A percentile compares a stretch with the other conserved stretches of the same genome.
phyloP scores from a whole-genome alignment of 2,113 vertebrate genomes.

The Zapus hudsonius region DNA sequence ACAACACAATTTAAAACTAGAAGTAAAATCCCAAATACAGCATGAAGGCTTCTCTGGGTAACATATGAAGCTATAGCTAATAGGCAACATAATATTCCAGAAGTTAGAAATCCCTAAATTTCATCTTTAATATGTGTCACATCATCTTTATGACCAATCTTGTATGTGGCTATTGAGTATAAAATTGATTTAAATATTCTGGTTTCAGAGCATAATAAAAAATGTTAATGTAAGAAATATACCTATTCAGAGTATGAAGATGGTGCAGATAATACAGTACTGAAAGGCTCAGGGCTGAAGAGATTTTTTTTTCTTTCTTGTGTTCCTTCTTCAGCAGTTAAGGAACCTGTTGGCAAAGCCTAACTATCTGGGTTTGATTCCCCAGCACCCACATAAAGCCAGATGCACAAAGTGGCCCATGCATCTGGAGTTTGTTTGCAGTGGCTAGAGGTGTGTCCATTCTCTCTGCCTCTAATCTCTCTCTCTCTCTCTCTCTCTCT shows the following conservation, averaged over 20 bases:
- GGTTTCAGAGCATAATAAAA: slow-evolving; percentile 7
- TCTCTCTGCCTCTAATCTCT: no score
- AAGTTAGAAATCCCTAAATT: neutral
- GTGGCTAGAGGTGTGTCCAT: no score
- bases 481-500: no score
- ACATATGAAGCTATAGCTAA: neutral
- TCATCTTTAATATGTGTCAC: neutral
- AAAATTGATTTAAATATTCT: slow-evolving; percentile 23
- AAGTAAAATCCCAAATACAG: neutral
- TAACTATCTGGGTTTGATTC: no score
- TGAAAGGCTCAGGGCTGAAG: no score
- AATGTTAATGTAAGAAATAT: neutral
- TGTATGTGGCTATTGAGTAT: neutral
- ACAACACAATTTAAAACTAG: slow-evolving; percentile 40
- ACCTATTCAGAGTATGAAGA: neutral
- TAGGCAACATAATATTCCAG: neutral
- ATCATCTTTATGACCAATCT: slow-evolving; percentile 7
- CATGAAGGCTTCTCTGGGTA: neutral
- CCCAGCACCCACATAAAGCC: no score
- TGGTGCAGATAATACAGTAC: neutral
- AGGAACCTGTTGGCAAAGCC: no score
- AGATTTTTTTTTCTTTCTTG: no score
- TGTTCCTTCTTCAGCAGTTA: no score
- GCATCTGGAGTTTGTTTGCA: no score
- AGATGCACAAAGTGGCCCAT: no score